Evolutionary conservation across 2,797 vertebrate genomes (phyloP), one percentile per base, ranked within the genome.

Genomic region (Hafferia zeledoni): DNA sequence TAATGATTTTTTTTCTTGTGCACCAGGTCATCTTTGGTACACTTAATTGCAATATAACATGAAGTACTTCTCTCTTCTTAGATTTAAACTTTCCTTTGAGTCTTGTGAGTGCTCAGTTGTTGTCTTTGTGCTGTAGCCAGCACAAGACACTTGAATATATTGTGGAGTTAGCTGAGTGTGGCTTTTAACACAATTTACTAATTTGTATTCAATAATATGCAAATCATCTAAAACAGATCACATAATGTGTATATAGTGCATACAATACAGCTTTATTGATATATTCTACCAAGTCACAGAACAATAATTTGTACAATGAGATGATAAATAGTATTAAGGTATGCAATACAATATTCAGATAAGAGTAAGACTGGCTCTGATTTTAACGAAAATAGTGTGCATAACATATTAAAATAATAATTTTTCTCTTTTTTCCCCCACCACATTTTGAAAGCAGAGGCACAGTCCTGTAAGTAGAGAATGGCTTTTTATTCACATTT

Each of bases 401-500:
- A 31, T 79, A 79, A 31, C 17, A 16, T 84, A 53, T 50, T 83
- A 71, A 89, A 90, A 44, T 90, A 89, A 78, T 94, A 61, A 56
- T 83, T 94, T 94, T 85, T 97, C 84, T 91, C 28, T 88, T 79
- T 87, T 90, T 90, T 70, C 68, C 70, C 28, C 93, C 15, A 55
- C 64, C 56, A 56, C 80, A 87, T 96, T 96, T 94, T 95, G 82
- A 96, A 96, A 93, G 95, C 96, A 98, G 98, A 98, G 98, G 86
- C 97, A 97, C 96, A 97, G 97, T 96, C 97, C 97, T 94, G 98
- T 98, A 98, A 98, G 98, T 98, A 94, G 47, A 94, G 93, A 84
- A 90, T 80, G 65, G 41, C 61, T 72, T 97, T 90, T 97, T 97
- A 95, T 96, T 96, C 17, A 69, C 22, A n/a, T 78, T 97, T 94